phyloP scores from a whole-genome alignment of 2,888 invertebrate genomes.

The Athalia rosae region DNA sequence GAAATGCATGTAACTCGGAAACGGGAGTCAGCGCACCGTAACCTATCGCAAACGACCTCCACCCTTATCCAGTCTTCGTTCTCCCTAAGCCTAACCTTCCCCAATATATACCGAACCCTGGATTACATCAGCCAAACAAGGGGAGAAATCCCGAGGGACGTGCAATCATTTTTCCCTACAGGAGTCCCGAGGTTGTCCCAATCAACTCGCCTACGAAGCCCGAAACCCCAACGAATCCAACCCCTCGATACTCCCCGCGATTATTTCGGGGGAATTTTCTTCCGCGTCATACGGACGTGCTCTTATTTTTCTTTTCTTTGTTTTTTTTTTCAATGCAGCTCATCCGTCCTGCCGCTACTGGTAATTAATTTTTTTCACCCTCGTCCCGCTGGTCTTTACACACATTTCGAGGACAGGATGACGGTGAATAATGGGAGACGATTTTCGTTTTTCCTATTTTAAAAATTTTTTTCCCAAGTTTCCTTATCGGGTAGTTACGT shows the following conservation, averaged over 20 bases:
- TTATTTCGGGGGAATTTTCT: slow-evolving; percentile 28
- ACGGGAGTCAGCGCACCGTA: slow-evolving; percentile 1
- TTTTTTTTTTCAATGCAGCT: too few species aligned
- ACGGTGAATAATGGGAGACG: too few species aligned
- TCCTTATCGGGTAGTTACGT: too few species aligned
- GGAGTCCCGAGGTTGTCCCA: slow-evolving; percentile 26
- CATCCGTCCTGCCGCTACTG: too few species aligned
- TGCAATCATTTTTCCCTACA: slow-evolving; percentile 26
- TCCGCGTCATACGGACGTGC: slow-evolving; percentile 1
- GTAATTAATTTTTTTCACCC: too few species aligned
- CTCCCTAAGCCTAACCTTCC: slow-evolving; percentile 25
- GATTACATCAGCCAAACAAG: slow-evolving; percentile 32
- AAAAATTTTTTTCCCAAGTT: too few species aligned
- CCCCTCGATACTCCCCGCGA: background rate
- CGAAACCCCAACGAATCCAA: background rate
- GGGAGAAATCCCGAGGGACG: slow-evolving; percentile 1
- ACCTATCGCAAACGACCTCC: slow-evolving; percentile 11
- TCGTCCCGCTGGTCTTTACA: too few species aligned
- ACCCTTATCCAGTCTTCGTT: background rate
- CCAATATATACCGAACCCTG: slow-evolving; percentile 14
- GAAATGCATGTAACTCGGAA: slow-evolving; percentile 15
- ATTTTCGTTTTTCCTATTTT: too few species aligned
- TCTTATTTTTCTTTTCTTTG: background rate
- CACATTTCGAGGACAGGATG: too few species aligned
- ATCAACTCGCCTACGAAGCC: slow-evolving; percentile 25